Conservation (phyloP, 2,888 invertebrate species). For the Aelia acuminata region DNA sequence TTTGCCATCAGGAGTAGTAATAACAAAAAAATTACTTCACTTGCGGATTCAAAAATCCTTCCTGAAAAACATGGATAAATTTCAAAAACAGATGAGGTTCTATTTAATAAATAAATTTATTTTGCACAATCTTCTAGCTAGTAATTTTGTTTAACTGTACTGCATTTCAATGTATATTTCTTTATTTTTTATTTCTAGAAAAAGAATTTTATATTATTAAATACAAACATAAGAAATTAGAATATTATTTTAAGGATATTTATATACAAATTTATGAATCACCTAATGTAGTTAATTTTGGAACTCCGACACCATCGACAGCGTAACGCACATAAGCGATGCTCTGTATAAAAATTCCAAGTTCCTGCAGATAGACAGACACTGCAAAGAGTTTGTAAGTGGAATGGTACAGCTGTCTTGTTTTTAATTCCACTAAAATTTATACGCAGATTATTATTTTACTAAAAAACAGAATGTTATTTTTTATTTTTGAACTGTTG, state of each 20-base stretch:
- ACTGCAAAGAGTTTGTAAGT: constrained; percentile 89
- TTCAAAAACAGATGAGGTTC: too few species aligned
- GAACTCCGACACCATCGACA: constrained; percentile 78
- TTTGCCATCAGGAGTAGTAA: constrained; percentile 87
- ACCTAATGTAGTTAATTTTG: constrained; percentile 66
- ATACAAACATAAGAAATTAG: not conserved
- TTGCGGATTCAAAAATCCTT: constrained; percentile 79
- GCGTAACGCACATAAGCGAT: constrained; percentile 85
- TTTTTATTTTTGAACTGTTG: not conserved
- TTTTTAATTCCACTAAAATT: constrained; percentile 79
- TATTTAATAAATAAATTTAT: too few species aligned
- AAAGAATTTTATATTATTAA: too few species aligned
- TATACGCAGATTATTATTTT: not conserved
- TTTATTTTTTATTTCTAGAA: constrained; percentile 1
- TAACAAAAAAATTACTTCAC: constrained; percentile 83
- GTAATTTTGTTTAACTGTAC: too few species aligned
- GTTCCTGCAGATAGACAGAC: constrained; percentile 80
- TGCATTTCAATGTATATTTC: not conserved
- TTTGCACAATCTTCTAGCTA: too few species aligned
- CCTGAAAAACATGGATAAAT: constrained; percentile 72
- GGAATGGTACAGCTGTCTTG: constrained; percentile 85
- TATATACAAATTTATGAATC: not conserved
- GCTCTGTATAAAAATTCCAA: constrained; percentile 79
- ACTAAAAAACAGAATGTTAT: not conserved
- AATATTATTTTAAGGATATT: not conserved